A percentile compares a stretch with the other conserved stretches of the same genome.
phyloP scores from a whole-genome alignment of 2,888 invertebrate species.

The Doris montereyensis region DNA sequence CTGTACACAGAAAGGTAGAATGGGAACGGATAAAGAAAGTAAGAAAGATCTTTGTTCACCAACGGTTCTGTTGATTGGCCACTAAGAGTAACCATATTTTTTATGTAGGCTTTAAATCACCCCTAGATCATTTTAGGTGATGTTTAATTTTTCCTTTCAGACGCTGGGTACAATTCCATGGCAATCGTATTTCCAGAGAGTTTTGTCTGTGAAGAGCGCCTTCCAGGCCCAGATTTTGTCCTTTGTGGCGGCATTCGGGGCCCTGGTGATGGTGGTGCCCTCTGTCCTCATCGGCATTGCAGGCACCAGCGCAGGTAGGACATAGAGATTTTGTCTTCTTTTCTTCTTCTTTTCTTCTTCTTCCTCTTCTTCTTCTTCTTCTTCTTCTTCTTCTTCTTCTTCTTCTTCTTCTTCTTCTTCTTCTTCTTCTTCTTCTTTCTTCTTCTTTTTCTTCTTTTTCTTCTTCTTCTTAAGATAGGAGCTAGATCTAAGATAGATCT shows the following conservation, averaged over 20 bases:
- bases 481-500: no score
- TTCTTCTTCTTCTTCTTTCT: neutral
- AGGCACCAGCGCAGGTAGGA: conserved; percentile 58
- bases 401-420: neutral
- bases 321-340: neutral
- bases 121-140: no score
- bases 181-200: conserved; percentile 70
- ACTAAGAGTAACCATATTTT: no score
- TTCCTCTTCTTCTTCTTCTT: neutral
- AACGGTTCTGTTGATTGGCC: no score
- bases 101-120: no score
- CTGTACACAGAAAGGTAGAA: no score
- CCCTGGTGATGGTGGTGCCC: conserved; percentile 64
- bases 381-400: neutral
- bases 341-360: neutral
- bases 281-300: conserved; percentile 66
- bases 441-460: neutral
- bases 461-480: neutral
- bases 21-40: no score
- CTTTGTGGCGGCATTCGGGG: conserved; percentile 56
- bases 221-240: conserved; percentile 61
- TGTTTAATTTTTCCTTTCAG: no score
- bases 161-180: conserved; percentile 69
- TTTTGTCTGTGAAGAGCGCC: conserved; percentile 60
- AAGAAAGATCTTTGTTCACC: neutral